These are phyloP conservation scores for Drosophila pseudotalamancana DNA, from an alignment of 2,888 invertebrate genomes.

Conservation along the genomic window DNA sequence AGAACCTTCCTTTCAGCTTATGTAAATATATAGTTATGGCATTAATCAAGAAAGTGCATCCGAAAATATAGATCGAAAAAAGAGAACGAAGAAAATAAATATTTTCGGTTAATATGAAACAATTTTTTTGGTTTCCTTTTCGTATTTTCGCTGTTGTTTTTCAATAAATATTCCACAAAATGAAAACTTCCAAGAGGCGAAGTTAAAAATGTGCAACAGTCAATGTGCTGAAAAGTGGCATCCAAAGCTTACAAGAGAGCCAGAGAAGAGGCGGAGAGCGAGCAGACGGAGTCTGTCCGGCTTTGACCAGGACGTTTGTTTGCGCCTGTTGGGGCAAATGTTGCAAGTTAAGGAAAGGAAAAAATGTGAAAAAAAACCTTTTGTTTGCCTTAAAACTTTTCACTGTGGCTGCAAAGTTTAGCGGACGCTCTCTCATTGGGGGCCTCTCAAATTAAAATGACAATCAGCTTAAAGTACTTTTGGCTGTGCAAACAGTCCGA, in stretches of 20 bases:
- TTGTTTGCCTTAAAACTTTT: conserved; percentile 51
- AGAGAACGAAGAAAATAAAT: conserved; percentile 47
- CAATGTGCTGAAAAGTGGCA: conserved; percentile 67
- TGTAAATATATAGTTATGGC: conserved; percentile 67
- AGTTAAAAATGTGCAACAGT: conserved; percentile 62
- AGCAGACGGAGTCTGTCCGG: conserved; percentile 3
- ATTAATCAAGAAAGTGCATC: conserved; percentile 70
- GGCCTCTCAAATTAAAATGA: conserved; percentile 19
- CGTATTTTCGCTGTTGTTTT: conserved; percentile 31
- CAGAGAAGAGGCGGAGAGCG: background rate
- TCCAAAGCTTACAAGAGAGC: conserved; percentile 54
- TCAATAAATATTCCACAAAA: conserved; percentile 68
- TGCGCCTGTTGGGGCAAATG: conserved; percentile 43
- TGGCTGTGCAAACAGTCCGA: background rate
- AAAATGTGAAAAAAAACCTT: conserved; percentile 3
- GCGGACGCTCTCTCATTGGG: background rate
- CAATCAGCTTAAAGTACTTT: conserved; percentile 17
- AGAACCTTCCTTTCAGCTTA: conserved; percentile 54
- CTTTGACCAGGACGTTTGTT: conserved; percentile 35
- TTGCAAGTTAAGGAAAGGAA: conserved; percentile 47
- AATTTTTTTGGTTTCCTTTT: conserved; percentile 30
- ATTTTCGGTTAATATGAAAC: conserved; percentile 67
- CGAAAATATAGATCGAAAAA: conserved; percentile 23
- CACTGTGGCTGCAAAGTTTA: conserved; percentile 10
- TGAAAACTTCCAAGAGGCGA: conserved; percentile 52